phyloP scores from a whole-genome alignment of 2,888 invertebrate species.

The Lamellibrachia satsuma region DNA sequence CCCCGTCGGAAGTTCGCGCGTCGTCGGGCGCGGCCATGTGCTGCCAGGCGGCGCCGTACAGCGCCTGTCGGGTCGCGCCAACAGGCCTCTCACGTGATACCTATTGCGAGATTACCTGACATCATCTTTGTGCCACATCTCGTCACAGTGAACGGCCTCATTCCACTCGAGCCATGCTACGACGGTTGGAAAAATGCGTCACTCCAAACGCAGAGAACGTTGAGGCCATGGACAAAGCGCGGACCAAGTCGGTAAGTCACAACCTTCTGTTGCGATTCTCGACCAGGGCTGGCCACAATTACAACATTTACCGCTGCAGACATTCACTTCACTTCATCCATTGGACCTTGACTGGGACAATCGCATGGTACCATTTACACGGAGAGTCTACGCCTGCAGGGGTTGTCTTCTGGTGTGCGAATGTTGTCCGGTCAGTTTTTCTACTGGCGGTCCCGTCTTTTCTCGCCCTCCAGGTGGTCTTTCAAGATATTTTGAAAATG shows the following conservation, averaged over 20 bases:
- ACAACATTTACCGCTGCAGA: background rate
- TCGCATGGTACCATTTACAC: too few relatives aligned
- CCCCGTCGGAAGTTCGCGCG: background rate
- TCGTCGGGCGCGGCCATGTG: background rate
- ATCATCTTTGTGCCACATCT: background rate
- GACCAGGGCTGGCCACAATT: background rate
- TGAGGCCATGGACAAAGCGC: background rate
- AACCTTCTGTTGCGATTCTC: background rate
- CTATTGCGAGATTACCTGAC: background rate
- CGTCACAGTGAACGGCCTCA: constrained; percentile 4
- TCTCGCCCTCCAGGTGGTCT: too few relatives aligned
- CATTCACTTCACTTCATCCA: background rate
- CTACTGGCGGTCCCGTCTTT: too few relatives aligned
- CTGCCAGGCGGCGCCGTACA: background rate
- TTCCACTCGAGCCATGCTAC: constrained; percentile 1
- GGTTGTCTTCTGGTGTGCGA: too few relatives aligned
- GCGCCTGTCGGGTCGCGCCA: background rate
- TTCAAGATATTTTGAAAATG: too few relatives aligned
- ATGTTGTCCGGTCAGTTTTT: too few relatives aligned
- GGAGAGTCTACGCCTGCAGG: too few relatives aligned
- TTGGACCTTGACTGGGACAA: too few relatives aligned
- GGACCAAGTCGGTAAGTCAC: background rate
- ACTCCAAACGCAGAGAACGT: background rate
- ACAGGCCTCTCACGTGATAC: background rate
- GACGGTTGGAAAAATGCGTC: background rate